phyloP scores from a whole-genome alignment of 1,140 invertebrate species.

The Platyscapa corneri region DNA sequence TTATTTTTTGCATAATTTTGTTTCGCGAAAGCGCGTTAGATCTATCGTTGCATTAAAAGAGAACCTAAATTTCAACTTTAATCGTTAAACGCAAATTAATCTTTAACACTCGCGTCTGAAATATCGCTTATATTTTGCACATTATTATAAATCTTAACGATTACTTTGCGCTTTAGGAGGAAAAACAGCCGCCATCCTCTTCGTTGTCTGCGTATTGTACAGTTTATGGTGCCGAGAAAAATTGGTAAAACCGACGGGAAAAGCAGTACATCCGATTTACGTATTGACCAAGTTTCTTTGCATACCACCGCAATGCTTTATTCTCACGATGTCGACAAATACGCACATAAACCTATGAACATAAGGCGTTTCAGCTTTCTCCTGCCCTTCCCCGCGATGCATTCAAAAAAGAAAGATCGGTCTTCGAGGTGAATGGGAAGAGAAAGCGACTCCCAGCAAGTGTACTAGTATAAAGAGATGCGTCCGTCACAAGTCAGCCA shows the following conservation, averaged over 20 bases:
- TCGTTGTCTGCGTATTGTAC: not conserved
- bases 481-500: conserved; percentile 57
- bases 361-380: conserved; percentile 8
- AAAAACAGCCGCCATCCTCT: not conserved
- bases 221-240: not conserved
- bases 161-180: not conserved
- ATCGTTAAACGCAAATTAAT: not conserved
- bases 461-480: conserved; percentile 63
- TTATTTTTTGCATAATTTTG: no score
- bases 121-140: not conserved
- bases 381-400: not conserved
- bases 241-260: conserved; percentile 22
- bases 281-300: conserved; percentile 57
- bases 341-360: conserved; percentile 14
- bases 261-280: not conserved
- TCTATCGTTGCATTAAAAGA: no score
- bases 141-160: not conserved
- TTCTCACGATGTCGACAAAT: conserved; percentile 57
- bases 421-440: conserved; percentile 55
- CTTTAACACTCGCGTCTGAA: not conserved
- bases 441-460: conserved; percentile 60
- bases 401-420: conserved; percentile 29
- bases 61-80: conserved; percentile 2
- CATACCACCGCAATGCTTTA: conserved; percentile 57
- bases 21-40: no score